Evolutionary conservation across 1,140 invertebrate species (phyloP).

Genomic region (Ganaspis sp.): DNA sequence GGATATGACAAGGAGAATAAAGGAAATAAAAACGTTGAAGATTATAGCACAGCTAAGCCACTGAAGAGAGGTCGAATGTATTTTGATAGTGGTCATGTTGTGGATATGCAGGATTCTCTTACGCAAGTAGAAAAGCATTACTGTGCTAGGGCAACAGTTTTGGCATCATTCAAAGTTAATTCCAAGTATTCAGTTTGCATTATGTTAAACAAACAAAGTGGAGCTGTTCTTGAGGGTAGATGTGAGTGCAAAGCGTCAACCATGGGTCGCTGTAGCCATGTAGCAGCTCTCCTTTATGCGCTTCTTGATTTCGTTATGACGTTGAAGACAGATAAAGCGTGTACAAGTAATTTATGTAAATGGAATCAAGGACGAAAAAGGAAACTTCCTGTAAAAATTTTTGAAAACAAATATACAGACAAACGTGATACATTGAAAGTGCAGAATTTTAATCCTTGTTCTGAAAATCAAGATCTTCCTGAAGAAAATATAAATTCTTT

Average conservation of each 20-base stretch:
- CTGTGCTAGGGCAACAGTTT: conserved; percentile 9
- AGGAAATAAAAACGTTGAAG: not conserved
- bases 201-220: conserved; percentile 14
- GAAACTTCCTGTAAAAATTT: conserved; percentile 6
- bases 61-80: conserved; percentile 7
- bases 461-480: no score
- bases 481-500: no score
- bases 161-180: conserved; percentile 25
- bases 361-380: conserved; percentile 31
- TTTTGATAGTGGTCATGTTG: conserved; percentile 9
- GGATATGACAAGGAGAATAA: no score
- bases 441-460: not conserved
- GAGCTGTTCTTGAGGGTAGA: not conserved
- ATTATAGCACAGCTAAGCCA: conserved; percentile 1
- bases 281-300: conserved; percentile 23
- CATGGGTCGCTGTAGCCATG: conserved; percentile 33
- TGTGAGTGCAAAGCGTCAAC: conserved; percentile 35
- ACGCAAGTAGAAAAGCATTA: not conserved
- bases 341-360: conserved; percentile 26
- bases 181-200: not conserved
- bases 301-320: not conserved
- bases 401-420: not conserved
- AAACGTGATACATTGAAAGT: not conserved
- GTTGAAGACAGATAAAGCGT: not conserved
- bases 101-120: not conserved